Evolutionary conservation across 1,140 invertebrate species (phyloP).

Genomic region (Heterodera schachtii): DNA sequence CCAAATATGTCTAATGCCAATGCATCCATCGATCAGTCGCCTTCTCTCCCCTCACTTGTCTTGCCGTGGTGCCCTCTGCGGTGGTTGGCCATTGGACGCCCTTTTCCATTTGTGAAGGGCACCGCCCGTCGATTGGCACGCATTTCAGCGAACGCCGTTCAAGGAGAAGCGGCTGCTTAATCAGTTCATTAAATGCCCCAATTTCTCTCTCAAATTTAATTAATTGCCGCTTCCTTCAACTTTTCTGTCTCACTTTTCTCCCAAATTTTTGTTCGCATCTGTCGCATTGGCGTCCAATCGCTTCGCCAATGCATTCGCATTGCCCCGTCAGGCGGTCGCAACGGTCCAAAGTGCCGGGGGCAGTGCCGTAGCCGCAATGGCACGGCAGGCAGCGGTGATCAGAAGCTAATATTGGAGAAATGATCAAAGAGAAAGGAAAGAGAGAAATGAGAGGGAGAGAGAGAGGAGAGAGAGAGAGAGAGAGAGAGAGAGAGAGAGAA

Average conservation of each 20-base stretch:
- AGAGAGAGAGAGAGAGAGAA: too few species aligned
- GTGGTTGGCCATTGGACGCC: conserved; percentile 63
- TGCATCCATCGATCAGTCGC: too few species aligned
- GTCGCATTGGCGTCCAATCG: conserved; percentile 58
- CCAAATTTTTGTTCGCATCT: conserved; percentile 38
- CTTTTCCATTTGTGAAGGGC: conserved; percentile 57
- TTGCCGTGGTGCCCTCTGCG: conserved; percentile 39
- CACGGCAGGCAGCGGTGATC: conserved; percentile 51
- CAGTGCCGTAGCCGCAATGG: conserved; percentile 58
- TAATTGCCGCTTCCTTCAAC: background rate
- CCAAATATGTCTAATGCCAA: too few species aligned
- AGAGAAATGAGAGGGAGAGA: too few species aligned
- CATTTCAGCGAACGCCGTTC: conserved; percentile 57
- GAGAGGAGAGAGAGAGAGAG: too few species aligned
- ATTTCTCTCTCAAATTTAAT: background rate
- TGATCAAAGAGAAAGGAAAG: too few species aligned
- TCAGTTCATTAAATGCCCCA: background rate
- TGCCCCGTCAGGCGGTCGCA: conserved; percentile 53
- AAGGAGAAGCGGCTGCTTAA: conserved; percentile 29
- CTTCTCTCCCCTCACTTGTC: conserved; percentile 31
- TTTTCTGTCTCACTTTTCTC: background rate
- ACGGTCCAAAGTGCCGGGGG: conserved; percentile 15
- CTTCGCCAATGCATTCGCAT: conserved; percentile 58
- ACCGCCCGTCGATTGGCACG: conserved; percentile 45
- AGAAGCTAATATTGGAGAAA: background rate